Base-by-base conservation (phyloP, 2,113 vertebrate species). In the Elanus axillaris region DNA sequence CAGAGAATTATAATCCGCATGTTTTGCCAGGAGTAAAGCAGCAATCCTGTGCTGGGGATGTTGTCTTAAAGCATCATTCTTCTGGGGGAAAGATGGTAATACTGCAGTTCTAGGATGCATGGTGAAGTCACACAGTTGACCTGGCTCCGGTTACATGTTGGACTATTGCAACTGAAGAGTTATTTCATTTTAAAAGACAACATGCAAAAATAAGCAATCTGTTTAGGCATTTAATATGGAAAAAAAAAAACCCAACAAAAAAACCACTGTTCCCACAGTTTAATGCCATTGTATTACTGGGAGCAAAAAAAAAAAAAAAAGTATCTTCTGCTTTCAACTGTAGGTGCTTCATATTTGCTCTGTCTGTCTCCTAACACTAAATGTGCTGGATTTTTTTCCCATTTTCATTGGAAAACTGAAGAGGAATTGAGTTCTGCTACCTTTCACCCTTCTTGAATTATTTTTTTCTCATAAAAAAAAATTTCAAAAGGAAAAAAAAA, bases 291-390 rank as follows among this genome's bases (percentile, higher is more conserved):
- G 25, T 3, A 52, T 27, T 52, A 52, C 25, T 52, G 50, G 50
- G 50, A 52, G 50, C 25, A 52, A 16, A 50, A 26, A 52, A 52
- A 52, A 52, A 53, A 53, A 53, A 53, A 53, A 52, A 16, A 52
- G 7, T 75, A 91, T 88, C 97, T 97, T 97, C 96, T 96, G 97
- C 98, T 98, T 98, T 98, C 96, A 91, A 92, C 87, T 96, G 97
- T 98, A 98, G 98, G 97, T 98, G 97, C 97, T 98, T 98, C 97
- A 94, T 97, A 98, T 96, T 96, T 97, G 98, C 96, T 98, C 90
- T 98, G 95, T 96, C 96, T 97, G 97, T 98, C 94, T 98, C 94
- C 97, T 95, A 98, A 98, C 97, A 98, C 97, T 98, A 98, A 97
- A 94, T 95, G 96, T 97, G 95, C 96, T 17, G 68, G 96, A 93